phyloP scores from a whole-genome alignment of 2,888 invertebrate species.

The Tenthredo distinguenda region DNA sequence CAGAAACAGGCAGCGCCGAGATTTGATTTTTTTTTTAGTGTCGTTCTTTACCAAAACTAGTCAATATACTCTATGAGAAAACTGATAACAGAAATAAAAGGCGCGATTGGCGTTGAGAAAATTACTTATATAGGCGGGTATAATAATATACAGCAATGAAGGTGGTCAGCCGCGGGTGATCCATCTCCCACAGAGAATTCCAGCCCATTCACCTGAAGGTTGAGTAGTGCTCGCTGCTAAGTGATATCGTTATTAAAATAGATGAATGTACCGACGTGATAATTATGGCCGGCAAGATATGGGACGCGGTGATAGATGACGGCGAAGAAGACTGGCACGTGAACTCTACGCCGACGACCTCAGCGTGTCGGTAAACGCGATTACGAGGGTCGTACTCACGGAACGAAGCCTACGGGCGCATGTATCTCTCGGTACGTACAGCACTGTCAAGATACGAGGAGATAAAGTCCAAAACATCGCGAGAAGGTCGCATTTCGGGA shows the following conservation, averaged over 20 bases:
- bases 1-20: not conserved
- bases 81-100: not conserved
- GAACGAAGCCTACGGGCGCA: not conserved
- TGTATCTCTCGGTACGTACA: not conserved
- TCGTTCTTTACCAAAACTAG: not conserved
- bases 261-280: slow-evolving; percentile 54
- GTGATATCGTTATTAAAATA: slow-evolving; percentile 54
- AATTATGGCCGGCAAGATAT: slow-evolving; percentile 45
- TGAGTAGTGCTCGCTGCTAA: slow-evolving; percentile 37
- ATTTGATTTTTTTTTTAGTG: not conserved
- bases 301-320: slow-evolving; percentile 46
- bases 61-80: not conserved
- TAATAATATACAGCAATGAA: slow-evolving; percentile 4
- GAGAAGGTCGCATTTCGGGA: not conserved
- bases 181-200: slow-evolving; percentile 43
- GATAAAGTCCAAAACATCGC: slow-evolving; percentile 9
- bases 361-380: slow-evolving; percentile 10
- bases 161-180: slow-evolving; percentile 42
- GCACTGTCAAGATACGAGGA: slow-evolving; percentile 22
- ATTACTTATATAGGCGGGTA: not conserved
- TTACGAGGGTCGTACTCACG: slow-evolving; percentile 37
- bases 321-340: slow-evolving; percentile 25
- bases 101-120: slow-evolving; percentile 14
- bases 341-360: slow-evolving; percentile 30
- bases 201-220: slow-evolving; percentile 29